These are phyloP conservation scores for Colletes latitarsis DNA, from an alignment of 1,140 invertebrate genomes.

Conservation along the genomic window DNA sequence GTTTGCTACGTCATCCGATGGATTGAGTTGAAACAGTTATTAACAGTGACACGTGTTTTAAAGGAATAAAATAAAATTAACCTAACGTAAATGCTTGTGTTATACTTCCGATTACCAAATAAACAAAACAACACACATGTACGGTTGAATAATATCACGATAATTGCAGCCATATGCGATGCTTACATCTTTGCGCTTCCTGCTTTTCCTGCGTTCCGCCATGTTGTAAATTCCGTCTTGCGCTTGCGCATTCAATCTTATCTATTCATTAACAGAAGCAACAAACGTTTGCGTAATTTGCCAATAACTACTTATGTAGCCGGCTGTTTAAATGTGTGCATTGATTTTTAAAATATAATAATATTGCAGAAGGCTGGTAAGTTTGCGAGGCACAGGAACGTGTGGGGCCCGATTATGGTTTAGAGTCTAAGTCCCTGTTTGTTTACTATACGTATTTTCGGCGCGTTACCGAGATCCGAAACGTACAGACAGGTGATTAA, in stretches of 20 bases:
- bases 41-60: slow-evolving; percentile 27
- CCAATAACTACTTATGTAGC: not conserved
- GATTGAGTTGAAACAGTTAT: slow-evolving; percentile 19
- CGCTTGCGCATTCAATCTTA: slow-evolving; percentile 53
- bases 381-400: no score
- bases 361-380: no score
- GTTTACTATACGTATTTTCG: no score
- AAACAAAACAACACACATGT: not conserved
- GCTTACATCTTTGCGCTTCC: slow-evolving; percentile 88
- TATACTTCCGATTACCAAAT: not conserved
- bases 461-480: no score
- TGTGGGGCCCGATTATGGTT: no score
- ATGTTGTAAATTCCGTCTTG: slow-evolving; percentile 81
- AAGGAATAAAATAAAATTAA: not conserved
- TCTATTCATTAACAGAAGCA: slow-evolving; percentile 5
- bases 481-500: no score
- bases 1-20: slow-evolving; percentile 56
- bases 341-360: not conserved
- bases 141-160: slow-evolving; percentile 13
- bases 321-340: slow-evolving; percentile 1
- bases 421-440: no score
- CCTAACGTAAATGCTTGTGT: not conserved
- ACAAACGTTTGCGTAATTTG: no score
- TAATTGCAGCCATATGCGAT: slow-evolving; percentile 62
- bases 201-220: slow-evolving; percentile 89